Conservation (phyloP, 2,888 invertebrate genomes). For the Lithosia quadra region DNA sequence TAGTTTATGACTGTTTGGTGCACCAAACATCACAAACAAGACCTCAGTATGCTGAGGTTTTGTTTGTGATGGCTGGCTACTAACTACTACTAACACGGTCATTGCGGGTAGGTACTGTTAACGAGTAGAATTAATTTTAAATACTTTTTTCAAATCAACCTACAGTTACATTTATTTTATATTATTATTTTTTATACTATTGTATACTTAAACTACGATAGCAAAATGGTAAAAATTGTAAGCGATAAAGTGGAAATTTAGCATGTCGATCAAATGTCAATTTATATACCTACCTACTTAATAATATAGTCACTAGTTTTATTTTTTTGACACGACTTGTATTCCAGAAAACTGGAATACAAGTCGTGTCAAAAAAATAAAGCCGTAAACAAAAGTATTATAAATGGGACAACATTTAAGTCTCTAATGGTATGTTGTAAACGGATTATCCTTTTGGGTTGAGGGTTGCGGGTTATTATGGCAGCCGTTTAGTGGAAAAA, state of each 20-base stretch:
- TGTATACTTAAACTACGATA: too few species aligned
- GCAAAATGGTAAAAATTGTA: too few species aligned
- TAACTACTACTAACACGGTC: too few species aligned
- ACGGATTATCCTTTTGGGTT: constrained; percentile 4
- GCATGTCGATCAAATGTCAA: too few species aligned
- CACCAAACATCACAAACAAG: not conserved
- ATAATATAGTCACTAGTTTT: too few species aligned
- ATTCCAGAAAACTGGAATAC: not conserved
- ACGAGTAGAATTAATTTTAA: too few species aligned
- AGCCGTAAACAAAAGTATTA: not conserved
- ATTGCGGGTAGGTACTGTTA: too few species aligned
- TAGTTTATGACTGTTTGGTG: not conserved
- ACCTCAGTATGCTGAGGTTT: not conserved
- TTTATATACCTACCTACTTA: too few species aligned
- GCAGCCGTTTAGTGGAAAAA: not conserved
- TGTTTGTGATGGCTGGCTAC: too few species aligned
- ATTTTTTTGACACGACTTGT: not conserved
- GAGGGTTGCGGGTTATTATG: not conserved
- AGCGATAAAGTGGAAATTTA: not conserved
- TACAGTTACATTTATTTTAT: too few species aligned
- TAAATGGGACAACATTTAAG: constrained; percentile 2
- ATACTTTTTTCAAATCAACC: too few species aligned
- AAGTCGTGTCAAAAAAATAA: not conserved
- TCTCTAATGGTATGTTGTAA: not conserved
- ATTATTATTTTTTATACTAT: too few species aligned